Conservation (phyloP, 1,140 invertebrate species). For the Drosophila pachea region DNA sequence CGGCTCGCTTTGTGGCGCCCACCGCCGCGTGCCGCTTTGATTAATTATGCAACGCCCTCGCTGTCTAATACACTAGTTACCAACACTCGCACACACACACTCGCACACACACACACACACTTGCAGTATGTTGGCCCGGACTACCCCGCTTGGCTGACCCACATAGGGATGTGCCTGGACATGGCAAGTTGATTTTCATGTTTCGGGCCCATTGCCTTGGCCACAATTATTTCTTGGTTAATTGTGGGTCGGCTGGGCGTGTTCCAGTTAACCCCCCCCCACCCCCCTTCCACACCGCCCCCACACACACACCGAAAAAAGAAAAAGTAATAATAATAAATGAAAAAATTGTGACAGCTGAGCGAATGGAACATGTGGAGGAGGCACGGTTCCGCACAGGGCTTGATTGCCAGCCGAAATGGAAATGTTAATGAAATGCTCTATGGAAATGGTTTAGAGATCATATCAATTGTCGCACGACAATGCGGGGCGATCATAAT, state of each 20-base stretch:
- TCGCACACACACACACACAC: neutral
- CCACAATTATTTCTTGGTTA: conserved; percentile 21
- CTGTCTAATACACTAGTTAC: neutral
- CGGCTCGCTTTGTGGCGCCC: conserved; percentile 72
- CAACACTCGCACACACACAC: neutral
- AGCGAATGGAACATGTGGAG: conserved; percentile 20
- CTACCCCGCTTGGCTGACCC: conserved; percentile 34
- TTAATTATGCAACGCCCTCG: conserved; percentile 67
- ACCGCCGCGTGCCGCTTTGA: conserved; percentile 70
- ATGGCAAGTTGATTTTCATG: conserved; percentile 43
- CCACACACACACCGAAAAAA: too few relatives aligned
- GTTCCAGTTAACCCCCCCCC: neutral
- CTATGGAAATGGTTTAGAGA: too few relatives aligned
- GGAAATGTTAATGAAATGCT: too few relatives aligned
- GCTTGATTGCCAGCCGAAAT: too few relatives aligned
- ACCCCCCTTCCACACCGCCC: too few relatives aligned
- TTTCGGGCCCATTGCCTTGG: conserved; percentile 33
- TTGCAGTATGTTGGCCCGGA: neutral
- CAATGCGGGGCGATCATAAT: too few relatives aligned
- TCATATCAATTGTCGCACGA: too few relatives aligned
- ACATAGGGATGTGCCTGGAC: conserved; percentile 44
- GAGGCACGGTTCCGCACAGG: neutral
- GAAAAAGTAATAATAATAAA: too few relatives aligned
- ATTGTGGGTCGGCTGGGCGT: neutral
- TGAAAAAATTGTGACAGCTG: conserved; percentile 19